Evolutionary conservation across 2,113 vertebrate genomes (phyloP).

Genomic region (Equus przewalskii): DNA sequence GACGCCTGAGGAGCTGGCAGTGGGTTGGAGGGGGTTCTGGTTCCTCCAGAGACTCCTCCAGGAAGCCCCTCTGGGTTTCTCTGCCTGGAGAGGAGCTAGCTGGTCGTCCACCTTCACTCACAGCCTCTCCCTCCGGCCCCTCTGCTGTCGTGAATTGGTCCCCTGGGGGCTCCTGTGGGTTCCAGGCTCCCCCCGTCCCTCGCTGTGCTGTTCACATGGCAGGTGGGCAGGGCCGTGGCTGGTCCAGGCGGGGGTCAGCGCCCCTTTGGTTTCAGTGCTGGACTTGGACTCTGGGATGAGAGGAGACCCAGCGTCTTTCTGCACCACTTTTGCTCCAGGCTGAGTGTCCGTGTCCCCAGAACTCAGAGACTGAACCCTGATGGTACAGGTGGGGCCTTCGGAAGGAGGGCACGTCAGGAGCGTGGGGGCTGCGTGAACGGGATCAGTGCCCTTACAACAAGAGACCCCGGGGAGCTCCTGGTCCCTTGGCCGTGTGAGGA

Average conservation of each 20-base stretch:
- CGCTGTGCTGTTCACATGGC: neutral
- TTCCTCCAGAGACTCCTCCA: neutral
- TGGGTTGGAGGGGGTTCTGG: neutral
- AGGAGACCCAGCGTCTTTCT: neutral
- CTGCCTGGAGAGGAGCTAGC: neutral
- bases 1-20: too few species aligned
- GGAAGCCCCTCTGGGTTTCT: neutral
- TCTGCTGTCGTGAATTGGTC: fast-evolving
- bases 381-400: neutral
- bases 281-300: neutral
- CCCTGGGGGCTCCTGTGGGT: neutral
- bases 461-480: neutral
- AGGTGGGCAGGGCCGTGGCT: neutral
- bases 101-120: too few species aligned
- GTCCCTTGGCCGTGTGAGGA: neutral
- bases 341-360: neutral
- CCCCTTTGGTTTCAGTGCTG: neutral
- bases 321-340: neutral
- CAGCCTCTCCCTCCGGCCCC: too few species aligned
- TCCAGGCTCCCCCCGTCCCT: neutral
- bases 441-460: neutral
- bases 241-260: neutral
- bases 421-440: too few species aligned
- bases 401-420: neutral
- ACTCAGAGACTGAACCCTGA: neutral